These are phyloP conservation scores for Leptodactylus fuscus DNA, from an alignment of 2,113 vertebrate species.

Conservation along the genomic window DNA sequence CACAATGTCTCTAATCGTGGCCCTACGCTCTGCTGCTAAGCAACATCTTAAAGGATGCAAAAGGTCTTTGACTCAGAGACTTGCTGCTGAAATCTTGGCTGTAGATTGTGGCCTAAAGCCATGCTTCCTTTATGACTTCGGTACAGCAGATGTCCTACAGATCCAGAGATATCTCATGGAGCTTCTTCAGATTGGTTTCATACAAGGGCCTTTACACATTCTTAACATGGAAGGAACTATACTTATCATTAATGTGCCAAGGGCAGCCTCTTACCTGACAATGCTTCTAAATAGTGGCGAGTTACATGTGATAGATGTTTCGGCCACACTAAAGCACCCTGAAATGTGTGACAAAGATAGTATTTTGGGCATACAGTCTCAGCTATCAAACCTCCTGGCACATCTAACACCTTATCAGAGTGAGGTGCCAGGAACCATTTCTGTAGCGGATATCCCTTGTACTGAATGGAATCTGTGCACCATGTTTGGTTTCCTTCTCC, in stretches of 20 bases:
- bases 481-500: conserved; percentile 85
- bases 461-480: conserved; percentile 86
- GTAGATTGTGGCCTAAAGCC: conserved; percentile 86
- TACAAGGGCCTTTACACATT: conserved; percentile 71
- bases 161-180: conserved; percentile 77
- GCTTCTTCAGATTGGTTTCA: conserved; percentile 72
- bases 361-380: conserved; percentile 63
- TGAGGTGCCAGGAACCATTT: conserved; percentile 33
- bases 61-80: conserved; percentile 72
- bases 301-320: conserved; percentile 78
- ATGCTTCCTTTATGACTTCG: conserved; percentile 83
- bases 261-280: conserved; percentile 68
- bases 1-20: not conserved
- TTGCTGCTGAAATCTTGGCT: conserved; percentile 81
- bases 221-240: conserved; percentile 73
- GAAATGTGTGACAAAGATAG: conserved; percentile 59
- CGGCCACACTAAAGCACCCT: conserved; percentile 71
- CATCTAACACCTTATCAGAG: conserved; percentile 65
- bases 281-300: conserved; percentile 61
- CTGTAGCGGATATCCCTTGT: conserved; percentile 63
- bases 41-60: conserved; percentile 72
- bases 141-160: conserved; percentile 70
- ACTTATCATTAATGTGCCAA: conserved; percentile 74
- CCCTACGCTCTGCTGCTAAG: conserved; percentile 76
- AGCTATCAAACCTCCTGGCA: conserved; percentile 68